phyloP scores from a whole-genome alignment of 2,113 vertebrate genomes.

The Pseudorasbora parva region DNA sequence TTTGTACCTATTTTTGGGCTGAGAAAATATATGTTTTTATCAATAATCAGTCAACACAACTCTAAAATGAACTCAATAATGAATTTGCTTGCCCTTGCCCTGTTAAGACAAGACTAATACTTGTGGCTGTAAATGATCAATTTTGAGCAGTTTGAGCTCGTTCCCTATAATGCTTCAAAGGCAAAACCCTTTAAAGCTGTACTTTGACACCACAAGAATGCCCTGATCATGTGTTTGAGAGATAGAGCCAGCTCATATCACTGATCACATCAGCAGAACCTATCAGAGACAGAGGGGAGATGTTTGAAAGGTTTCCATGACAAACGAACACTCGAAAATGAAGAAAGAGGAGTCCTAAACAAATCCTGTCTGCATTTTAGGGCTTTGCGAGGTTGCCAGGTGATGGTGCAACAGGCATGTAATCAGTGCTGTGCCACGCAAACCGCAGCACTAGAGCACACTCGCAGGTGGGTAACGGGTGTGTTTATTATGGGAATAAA shows the following conservation, averaged over 20 bases:
- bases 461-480: conserved; percentile 18
- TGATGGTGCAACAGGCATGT: conserved; percentile 62
- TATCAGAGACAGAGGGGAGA: background rate
- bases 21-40: background rate
- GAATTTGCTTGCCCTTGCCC: background rate
- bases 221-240: background rate
- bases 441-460: conserved; percentile 47
- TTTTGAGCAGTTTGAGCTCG: background rate
- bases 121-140: background rate
- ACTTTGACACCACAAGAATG: conserved; percentile 16
- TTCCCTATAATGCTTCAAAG: background rate
- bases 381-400: conserved; percentile 59
- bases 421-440: conserved; percentile 59
- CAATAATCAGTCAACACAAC: background rate
- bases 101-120: background rate
- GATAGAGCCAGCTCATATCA: background rate
- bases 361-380: conserved; percentile 64
- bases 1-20: background rate
- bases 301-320: conserved; percentile 69
- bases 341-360: conserved; percentile 54
- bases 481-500: background rate
- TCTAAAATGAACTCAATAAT: background rate
- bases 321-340: conserved; percentile 63
- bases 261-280: conserved; percentile 1
- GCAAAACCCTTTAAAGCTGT: conserved; percentile 4